These are phyloP conservation scores for Empis stercorea DNA, from an alignment of 2,888 invertebrate species.

Conservation along the genomic window DNA sequence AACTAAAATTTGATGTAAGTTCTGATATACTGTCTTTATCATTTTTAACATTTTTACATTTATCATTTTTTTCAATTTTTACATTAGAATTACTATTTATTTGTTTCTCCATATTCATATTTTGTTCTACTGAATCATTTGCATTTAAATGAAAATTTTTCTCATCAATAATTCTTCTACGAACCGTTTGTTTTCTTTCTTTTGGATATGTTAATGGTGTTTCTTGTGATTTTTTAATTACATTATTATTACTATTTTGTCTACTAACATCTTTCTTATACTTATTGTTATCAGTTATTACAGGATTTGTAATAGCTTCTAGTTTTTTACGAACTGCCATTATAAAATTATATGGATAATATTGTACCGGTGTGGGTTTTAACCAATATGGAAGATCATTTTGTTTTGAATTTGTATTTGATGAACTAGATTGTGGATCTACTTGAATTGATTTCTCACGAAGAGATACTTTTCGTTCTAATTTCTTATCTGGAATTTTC, in stretches of 20 bases:
- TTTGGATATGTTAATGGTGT: slow-evolving; percentile 7
- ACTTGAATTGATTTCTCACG: slow-evolving; percentile 14
- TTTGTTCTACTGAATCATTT: background rate
- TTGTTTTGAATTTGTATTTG: background rate
- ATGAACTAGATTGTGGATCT: slow-evolving; percentile 1
- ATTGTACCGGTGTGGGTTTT: slow-evolving; percentile 31
- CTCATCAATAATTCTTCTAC: background rate
- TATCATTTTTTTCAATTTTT: background rate
- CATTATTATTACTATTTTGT: too few relatives aligned
- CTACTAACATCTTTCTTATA: slow-evolving; percentile 1
- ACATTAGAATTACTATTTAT: too few relatives aligned
- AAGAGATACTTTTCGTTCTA: slow-evolving; percentile 5
- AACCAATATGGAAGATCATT: slow-evolving; percentile 29
- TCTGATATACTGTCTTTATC: slow-evolving; percentile 16
- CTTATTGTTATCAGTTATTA: background rate
- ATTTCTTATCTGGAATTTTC: slow-evolving; percentile 12
- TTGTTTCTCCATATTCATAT: too few relatives aligned
- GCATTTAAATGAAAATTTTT: background rate
- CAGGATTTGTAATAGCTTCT: slow-evolving; percentile 23
- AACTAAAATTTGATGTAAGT: slow-evolving; percentile 21
- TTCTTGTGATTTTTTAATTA: slow-evolving; percentile 3
- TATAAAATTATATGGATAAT: slow-evolving; percentile 48
- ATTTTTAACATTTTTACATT: too few relatives aligned
- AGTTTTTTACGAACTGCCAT: slow-evolving; percentile 46
- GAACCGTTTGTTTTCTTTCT: background rate